A percentile compares a stretch with the other conserved stretches of the same genome.
phyloP scores from a whole-genome alignment of 35 echinoderm and acorn worm species.

The Patiria miniata region DNA sequence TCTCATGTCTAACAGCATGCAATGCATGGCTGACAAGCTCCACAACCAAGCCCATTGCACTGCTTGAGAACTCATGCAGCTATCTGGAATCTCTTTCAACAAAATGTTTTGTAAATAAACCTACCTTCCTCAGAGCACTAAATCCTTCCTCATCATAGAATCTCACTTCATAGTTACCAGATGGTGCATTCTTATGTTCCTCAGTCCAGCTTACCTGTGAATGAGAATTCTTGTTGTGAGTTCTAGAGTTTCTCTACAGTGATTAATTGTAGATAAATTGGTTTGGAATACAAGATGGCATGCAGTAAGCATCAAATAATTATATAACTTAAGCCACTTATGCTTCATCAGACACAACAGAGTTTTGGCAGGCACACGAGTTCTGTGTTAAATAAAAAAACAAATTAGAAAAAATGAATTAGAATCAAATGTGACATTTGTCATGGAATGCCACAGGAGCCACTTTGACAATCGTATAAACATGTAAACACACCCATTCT shows the following conservation, averaged over 20 bases:
- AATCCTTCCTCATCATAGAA: slow-evolving; percentile 97
- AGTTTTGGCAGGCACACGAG: neutral
- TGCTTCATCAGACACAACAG: neutral
- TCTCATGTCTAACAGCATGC: no score
- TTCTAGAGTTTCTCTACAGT: neutral
- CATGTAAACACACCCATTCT: no score
- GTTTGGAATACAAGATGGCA: neutral
- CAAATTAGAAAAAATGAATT: neutral
- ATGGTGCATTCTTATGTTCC: slow-evolving; percentile 67
- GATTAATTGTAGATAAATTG: neutral
- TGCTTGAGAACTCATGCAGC: no score
- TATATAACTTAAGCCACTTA: neutral
- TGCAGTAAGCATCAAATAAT: neutral
- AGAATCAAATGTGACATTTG: no score
- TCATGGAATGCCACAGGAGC: no score
- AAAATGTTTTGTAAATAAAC: neutral
- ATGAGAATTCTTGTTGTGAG: neutral
- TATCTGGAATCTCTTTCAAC: neutral
- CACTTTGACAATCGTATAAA: no score
- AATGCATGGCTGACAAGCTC: no score
- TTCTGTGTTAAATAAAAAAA: neutral
- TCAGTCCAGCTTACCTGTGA: slow-evolving; percentile 89
- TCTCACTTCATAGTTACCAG: slow-evolving; percentile 77
- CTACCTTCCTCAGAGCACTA: slow-evolving; percentile 86
- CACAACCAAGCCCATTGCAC: no score